phyloP scores from a whole-genome alignment of 2,888 invertebrate species.

The Philhelius pedissequus region DNA sequence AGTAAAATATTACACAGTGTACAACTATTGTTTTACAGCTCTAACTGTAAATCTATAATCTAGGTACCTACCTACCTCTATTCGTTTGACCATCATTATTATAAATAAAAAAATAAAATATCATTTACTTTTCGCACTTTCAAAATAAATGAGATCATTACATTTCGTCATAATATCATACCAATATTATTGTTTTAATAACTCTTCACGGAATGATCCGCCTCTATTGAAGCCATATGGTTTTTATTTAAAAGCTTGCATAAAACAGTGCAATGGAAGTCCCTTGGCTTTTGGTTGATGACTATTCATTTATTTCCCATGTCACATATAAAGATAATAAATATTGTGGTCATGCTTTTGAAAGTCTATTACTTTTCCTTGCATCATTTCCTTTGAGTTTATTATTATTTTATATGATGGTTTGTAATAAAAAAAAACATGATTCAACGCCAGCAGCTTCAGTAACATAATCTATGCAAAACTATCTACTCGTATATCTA shows the following conservation, averaged over 20 bases:
- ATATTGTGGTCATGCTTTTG: slow-evolving; percentile 59
- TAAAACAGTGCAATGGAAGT: not conserved
- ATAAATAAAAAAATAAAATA: too few species aligned
- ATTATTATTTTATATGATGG: not conserved
- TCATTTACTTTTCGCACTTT: not conserved
- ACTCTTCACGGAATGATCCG: not conserved
- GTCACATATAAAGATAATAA: slow-evolving; percentile 31
- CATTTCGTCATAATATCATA: not conserved
- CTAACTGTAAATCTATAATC: too few species aligned
- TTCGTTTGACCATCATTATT: too few species aligned
- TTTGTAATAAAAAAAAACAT: slow-evolving; percentile 3
- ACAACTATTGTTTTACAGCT: too few species aligned
- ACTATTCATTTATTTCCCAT: slow-evolving; percentile 38
- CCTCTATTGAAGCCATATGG: slow-evolving; percentile 8
- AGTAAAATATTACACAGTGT: too few species aligned
- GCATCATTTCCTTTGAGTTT: slow-evolving; percentile 22
- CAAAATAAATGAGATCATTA: not conserved
- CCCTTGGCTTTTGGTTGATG: not conserved
- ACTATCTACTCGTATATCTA: not conserved
- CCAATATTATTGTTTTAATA: not conserved
- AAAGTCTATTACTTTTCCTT: slow-evolving; percentile 57
- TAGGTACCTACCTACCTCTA: too few species aligned
- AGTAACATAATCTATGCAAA: slow-evolving; percentile 39
- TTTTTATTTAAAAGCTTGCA: slow-evolving; percentile 19
- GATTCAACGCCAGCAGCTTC: not conserved